phyloP scores from a whole-genome alignment of 1,140 invertebrate genomes.

The Lepeophtheirus salmonis region DNA sequence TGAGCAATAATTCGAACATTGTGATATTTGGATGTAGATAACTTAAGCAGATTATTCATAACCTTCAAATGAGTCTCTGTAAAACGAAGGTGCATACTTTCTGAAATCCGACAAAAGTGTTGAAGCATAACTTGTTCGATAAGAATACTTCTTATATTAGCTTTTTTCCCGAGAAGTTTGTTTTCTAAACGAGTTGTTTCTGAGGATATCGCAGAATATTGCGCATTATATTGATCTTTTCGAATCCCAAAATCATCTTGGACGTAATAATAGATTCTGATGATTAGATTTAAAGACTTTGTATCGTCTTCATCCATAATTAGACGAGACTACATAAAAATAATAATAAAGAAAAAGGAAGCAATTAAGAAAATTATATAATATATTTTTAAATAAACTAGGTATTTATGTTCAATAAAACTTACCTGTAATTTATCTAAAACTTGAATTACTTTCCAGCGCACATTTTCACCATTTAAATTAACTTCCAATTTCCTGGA shows the following conservation, averaged over 20 bases:
- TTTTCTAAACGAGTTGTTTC: slow-evolving; percentile 26
- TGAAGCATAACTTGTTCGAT: slow-evolving; percentile 31
- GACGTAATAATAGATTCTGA: neutral
- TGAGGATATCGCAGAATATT: neutral
- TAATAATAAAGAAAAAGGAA: neutral
- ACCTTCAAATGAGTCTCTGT: slow-evolving; percentile 27
- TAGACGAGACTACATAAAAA: neutral
- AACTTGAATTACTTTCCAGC: neutral
- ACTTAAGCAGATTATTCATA: slow-evolving; percentile 26
- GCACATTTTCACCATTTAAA: neutral
- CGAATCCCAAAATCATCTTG: neutral
- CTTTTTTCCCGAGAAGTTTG: slow-evolving; percentile 28
- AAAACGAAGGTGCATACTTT: slow-evolving; percentile 22
- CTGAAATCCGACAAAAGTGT: slow-evolving; percentile 28
- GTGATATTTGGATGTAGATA: slow-evolving; percentile 30
- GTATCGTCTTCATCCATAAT: neutral
- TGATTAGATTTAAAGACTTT: neutral
- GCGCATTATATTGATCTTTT: neutral
- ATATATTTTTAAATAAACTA: neutral
- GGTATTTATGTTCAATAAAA: too few relatives aligned
- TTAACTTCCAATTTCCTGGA: neutral
- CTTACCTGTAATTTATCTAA: neutral
- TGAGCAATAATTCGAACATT: slow-evolving; percentile 33
- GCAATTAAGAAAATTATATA: neutral
- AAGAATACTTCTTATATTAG: slow-evolving; percentile 30